phyloP scores from a whole-genome alignment of 2,888 invertebrate species.

The Amphimallon solstitiale region DNA sequence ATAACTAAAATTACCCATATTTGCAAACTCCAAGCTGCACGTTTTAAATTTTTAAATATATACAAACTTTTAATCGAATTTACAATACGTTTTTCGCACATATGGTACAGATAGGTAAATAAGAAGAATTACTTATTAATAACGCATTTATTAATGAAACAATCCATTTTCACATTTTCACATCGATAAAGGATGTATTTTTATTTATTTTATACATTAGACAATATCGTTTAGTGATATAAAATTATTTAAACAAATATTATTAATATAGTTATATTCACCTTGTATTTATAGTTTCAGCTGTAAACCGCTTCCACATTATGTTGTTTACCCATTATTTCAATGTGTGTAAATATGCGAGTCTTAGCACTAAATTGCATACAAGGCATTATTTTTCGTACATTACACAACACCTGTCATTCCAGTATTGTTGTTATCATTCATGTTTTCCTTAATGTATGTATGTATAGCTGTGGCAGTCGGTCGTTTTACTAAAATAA shows the following conservation, averaged over 20 bases:
- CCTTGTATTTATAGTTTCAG: slow-evolving; percentile 16
- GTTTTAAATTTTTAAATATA: no score
- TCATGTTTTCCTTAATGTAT: background rate
- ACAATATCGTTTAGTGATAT: slow-evolving; percentile 53
- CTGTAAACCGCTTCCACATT: slow-evolving; percentile 11
- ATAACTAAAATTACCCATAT: no score
- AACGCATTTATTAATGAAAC: slow-evolving; percentile 57
- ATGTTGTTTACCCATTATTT: slow-evolving; percentile 13
- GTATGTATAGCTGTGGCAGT: slow-evolving; percentile 43
- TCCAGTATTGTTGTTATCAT: slow-evolving; percentile 4
- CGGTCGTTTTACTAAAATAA: slow-evolving; percentile 26
- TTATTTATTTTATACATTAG: slow-evolving; percentile 50
- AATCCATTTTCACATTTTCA: slow-evolving; percentile 53
- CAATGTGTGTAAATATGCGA: slow-evolving; percentile 46
- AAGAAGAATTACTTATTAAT: slow-evolving; percentile 35
- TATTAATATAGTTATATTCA: slow-evolving; percentile 36
- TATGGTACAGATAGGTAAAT: no score
- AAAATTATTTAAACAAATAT: slow-evolving; percentile 48
- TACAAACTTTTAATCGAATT: no score
- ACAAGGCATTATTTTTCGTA: slow-evolving; percentile 34
- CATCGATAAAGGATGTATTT: slow-evolving; percentile 61
- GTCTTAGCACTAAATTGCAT: slow-evolving; percentile 39
- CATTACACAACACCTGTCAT: background rate
- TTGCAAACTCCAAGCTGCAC: no score
- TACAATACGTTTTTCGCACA: no score